Conservation (phyloP, 2,113 vertebrate genomes). For the Percina caprodes region DNA sequence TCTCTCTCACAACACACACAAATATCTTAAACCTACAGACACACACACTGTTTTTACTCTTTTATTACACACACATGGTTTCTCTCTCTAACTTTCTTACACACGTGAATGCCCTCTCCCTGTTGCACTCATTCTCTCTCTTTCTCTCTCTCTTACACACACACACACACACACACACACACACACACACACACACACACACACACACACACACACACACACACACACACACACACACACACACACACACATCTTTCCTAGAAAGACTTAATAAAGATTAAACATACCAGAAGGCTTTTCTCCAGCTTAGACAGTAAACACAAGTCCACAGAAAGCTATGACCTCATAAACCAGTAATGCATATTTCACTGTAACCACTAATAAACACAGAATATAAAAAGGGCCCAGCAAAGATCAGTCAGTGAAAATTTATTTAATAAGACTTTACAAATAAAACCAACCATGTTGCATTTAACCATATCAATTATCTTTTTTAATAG, state of each 20-base stretch:
- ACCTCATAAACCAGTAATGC: slow-evolving; percentile 40
- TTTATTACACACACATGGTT: slow-evolving; percentile 41
- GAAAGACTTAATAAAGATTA: slow-evolving; percentile 61
- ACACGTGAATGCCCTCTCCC: slow-evolving; percentile 27
- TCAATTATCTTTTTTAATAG: slow-evolving; percentile 56
- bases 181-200: neutral
- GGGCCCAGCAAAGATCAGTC: slow-evolving; percentile 47
- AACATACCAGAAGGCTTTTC: slow-evolving; percentile 40
- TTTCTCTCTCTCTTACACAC: neutral
- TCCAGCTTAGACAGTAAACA: slow-evolving; percentile 57
- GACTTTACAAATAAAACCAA: slow-evolving; percentile 76
- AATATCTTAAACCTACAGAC: slow-evolving; percentile 19
- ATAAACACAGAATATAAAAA: slow-evolving; percentile 49
- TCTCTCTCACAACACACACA: slow-evolving; percentile 1
- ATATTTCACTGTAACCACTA: slow-evolving; percentile 41
- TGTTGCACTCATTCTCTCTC: neutral
- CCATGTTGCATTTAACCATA: slow-evolving; percentile 58
- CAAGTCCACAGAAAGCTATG: slow-evolving; percentile 41
- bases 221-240: slow-evolving; percentile 1
- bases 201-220: neutral
- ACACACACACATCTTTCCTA: slow-evolving; percentile 47
- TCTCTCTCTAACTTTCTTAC: slow-evolving; percentile 48
- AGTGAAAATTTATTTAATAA: slow-evolving; percentile 84
- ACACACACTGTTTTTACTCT: slow-evolving; percentile 14
- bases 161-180: neutral